phyloP scores from a whole-genome alignment of 2,888 invertebrate species.

The Chrysomela aeneicollis region DNA sequence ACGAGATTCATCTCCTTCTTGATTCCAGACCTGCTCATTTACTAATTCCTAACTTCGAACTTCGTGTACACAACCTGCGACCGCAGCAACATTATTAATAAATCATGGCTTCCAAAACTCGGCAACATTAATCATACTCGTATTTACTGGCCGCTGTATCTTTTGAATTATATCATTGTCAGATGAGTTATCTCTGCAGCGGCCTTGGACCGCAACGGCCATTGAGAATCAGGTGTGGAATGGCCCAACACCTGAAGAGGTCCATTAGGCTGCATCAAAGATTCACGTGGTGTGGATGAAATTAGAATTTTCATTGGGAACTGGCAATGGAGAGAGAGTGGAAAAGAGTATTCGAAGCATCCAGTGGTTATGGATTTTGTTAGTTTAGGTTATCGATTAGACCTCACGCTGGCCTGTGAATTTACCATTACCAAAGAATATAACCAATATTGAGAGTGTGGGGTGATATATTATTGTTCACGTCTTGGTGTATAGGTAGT shows the following conservation, averaged over 20 bases:
- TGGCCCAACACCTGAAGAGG: slow-evolving; percentile 35
- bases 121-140: slow-evolving; percentile 56
- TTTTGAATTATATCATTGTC: slow-evolving; percentile 56
- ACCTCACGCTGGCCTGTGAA: no score
- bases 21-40: not conserved
- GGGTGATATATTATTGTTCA: no score
- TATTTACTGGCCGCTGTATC: slow-evolving; percentile 53
- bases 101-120: slow-evolving; percentile 56
- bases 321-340: not conserved
- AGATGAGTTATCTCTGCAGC: slow-evolving; percentile 51
- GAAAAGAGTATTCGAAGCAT: not conserved
- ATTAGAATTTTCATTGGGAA: slow-evolving; percentile 28
- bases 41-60: not conserved
- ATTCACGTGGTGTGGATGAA: slow-evolving; percentile 38
- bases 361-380: not conserved
- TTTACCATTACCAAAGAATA: no score
- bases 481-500: no score
- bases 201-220: slow-evolving; percentile 35
- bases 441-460: no score
- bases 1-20: not conserved
- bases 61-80: slow-evolving; percentile 43
- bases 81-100: slow-evolving; percentile 56
- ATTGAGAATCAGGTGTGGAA: slow-evolving; percentile 36
- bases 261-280: slow-evolving; percentile 48
- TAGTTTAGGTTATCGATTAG: not conserved